Conservation (phyloP, 2,888 invertebrate genomes). For the Smittia aterrima region DNA sequence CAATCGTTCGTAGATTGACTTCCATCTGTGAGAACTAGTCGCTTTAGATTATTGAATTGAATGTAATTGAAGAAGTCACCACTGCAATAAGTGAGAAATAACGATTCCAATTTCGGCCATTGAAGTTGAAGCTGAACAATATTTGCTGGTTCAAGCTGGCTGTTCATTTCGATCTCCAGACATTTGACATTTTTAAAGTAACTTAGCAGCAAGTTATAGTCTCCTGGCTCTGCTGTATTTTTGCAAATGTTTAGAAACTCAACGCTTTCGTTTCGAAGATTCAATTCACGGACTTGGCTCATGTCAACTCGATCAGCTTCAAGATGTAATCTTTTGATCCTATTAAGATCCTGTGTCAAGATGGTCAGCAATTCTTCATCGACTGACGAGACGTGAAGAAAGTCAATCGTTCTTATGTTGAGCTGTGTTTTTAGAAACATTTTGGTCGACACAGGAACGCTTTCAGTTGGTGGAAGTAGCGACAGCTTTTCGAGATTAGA, state of each 20-base stretch:
- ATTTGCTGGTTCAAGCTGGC: neutral
- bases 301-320: neutral
- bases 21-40: neutral
- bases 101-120: neutral
- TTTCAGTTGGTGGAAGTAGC: neutral
- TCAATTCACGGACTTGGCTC: neutral
- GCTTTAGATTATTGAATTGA: neutral
- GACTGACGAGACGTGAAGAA: neutral
- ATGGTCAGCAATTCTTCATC: neutral
- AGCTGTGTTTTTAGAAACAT: neutral
- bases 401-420: conserved; percentile 2
- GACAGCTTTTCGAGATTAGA: neutral
- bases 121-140: neutral
- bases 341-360: neutral
- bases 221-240: neutral
- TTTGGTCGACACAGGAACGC: neutral
- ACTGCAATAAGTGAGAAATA: neutral
- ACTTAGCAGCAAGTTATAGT: neutral
- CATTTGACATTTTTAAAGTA: conserved; percentile 13
- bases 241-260: neutral
- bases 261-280: neutral
- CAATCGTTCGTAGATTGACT: neutral
- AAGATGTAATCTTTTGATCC: neutral
- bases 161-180: conserved; percentile 26
- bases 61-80: conserved; percentile 26